phyloP scores from a whole-genome alignment of 2,113 vertebrate genomes.

The Erythrolamprus reginae region DNA sequence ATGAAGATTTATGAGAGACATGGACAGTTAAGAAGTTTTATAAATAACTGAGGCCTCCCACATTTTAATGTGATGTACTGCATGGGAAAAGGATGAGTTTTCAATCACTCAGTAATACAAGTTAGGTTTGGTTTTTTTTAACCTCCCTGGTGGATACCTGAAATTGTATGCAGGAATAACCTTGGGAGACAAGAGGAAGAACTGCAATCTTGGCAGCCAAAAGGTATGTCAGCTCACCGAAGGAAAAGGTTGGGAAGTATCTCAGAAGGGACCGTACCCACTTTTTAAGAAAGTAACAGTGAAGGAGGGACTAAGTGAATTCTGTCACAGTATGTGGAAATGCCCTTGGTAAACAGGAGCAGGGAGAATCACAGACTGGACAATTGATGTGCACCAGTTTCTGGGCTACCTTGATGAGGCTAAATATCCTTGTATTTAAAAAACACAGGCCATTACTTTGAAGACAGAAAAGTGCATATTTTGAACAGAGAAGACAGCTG shows the following conservation, averaged over 20 bases:
- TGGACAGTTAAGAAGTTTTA: too few species aligned
- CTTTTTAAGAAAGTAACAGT: neutral
- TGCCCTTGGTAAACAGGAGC: neutral
- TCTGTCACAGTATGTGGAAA: neutral
- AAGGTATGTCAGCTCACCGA: neutral
- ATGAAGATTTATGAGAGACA: too few species aligned
- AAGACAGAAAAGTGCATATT: too few species aligned
- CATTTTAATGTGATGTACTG: too few species aligned
- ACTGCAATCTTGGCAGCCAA: neutral
- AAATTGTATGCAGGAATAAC: neutral
- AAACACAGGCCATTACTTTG: too few species aligned
- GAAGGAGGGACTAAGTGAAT: neutral
- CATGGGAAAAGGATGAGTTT: neutral
- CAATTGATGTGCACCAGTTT: neutral
- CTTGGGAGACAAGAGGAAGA: neutral
- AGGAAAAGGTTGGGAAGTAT: neutral
- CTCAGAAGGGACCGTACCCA: neutral
- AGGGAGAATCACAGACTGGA: neutral
- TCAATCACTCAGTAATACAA: neutral
- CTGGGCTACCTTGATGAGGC: neutral
- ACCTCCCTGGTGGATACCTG: neutral
- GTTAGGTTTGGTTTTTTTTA: neutral
- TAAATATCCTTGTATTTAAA: neutral
- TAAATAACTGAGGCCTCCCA: too few species aligned
- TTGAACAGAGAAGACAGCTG: too few species aligned